Evolutionary conservation across 2,113 vertebrate genomes (phyloP).

Genomic region (Strigops habroptila): DNA sequence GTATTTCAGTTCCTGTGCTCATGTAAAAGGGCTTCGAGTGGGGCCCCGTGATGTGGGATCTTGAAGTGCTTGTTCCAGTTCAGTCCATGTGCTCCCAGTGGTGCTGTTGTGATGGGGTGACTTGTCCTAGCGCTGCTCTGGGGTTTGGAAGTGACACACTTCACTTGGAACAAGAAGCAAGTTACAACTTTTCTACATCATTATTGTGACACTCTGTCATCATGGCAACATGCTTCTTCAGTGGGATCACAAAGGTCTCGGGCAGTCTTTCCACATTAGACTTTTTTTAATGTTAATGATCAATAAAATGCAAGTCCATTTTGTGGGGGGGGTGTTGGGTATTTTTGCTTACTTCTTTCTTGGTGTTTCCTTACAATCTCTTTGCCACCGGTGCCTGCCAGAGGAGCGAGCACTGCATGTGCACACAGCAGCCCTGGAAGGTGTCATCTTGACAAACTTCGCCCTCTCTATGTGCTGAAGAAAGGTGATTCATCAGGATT

Average conservation of each 20-base stretch:
- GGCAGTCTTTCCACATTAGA: neutral
- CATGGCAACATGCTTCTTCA: rapidly evolving
- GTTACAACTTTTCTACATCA: neutral
- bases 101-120: neutral
- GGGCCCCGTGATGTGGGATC: neutral
- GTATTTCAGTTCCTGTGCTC: neutral
- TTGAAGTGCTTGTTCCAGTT: neutral
- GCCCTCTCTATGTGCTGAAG: neutral
- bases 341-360: neutral
- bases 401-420: neutral
- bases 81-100: neutral
- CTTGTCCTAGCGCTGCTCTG: neutral
- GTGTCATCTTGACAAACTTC: neutral
- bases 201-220: neutral
- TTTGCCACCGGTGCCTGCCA: neutral
- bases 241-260: neutral
- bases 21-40: neutral
- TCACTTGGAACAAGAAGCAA: neutral
- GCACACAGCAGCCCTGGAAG: neutral
- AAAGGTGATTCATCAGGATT: neutral
- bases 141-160: neutral
- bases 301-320: neutral
- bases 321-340: rapidly evolving
- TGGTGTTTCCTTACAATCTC: neutral
- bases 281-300: neutral